These are phyloP conservation scores for Parapristionchus giblindavisi DNA, from an alignment of 2,888 invertebrate genomes.

Conservation along the genomic window DNA sequence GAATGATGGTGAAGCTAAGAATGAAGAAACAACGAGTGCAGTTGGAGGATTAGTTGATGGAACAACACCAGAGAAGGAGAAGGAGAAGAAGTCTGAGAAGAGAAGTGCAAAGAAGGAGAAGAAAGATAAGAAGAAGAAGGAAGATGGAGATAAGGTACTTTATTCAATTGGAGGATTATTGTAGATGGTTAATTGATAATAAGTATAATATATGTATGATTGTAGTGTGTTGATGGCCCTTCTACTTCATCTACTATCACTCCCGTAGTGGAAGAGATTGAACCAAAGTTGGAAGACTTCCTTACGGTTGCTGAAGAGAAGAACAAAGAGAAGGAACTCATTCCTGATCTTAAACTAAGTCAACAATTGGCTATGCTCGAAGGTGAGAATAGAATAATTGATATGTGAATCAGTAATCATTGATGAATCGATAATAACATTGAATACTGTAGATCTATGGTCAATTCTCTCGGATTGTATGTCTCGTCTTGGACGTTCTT, in stretches of 20 bases:
- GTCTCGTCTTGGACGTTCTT: conserved; percentile 82
- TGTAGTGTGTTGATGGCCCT: no score
- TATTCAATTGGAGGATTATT: no score
- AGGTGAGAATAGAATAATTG: conserved; percentile 4
- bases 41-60: not conserved
- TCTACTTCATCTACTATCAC: conserved; percentile 32
- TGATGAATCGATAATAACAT: not conserved
- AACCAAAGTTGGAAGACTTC: conserved; percentile 39
- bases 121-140: conserved; percentile 42
- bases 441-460: conserved; percentile 76
- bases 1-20: not conserved
- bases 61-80: conserved; percentile 17
- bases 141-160: conserved; percentile 40
- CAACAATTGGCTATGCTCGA: conserved; percentile 34
- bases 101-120: conserved; percentile 41
- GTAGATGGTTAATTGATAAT: no score
- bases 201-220: no score
- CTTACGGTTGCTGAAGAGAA: conserved; percentile 40
- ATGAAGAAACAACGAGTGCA: not conserved
- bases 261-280: conserved; percentile 11
- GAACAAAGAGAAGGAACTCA: conserved; percentile 40
- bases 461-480: conserved; percentile 82
- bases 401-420: not conserved
- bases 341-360: conserved; percentile 48
- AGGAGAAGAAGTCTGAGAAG: conserved; percentile 38